These are phyloP conservation scores for Pocillopora meandrina DNA, from an alignment of 92 coral and sea anemone species.

Conservation along the genomic window DNA sequence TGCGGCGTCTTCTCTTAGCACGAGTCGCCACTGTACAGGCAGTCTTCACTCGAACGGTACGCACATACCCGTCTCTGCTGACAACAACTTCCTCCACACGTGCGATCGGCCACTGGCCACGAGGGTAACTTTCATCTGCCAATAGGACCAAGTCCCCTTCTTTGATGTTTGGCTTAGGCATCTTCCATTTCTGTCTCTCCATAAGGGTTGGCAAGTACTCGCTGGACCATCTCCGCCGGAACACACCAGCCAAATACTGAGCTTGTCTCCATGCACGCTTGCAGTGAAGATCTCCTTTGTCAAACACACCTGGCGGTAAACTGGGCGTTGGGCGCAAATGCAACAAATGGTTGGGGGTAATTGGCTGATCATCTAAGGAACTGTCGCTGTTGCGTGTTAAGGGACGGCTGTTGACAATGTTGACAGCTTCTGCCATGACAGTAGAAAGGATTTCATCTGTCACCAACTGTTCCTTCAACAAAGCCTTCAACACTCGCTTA, in stretches of 20 bases:
- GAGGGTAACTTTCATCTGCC: constrained; percentile 45
- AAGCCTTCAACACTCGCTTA: constrained; percentile 29
- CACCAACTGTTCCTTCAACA: constrained; percentile 46
- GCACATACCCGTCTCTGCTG: constrained; percentile 61
- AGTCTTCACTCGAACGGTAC: constrained; percentile 62
- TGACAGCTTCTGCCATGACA: constrained; percentile 44
- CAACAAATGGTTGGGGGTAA: constrained; percentile 63
- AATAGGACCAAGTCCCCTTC: constrained; percentile 53
- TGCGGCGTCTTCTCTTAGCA: constrained; percentile 40
- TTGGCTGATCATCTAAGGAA: constrained; percentile 33
- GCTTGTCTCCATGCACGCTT: constrained; percentile 43
- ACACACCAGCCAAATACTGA: constrained; percentile 29
- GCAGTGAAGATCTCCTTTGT: constrained; percentile 50
- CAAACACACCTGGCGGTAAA: constrained; percentile 52
- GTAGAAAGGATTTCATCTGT: constrained; percentile 45
- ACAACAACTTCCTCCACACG: constrained; percentile 36
- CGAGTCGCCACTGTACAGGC: constrained; percentile 57
- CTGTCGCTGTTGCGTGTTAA: constrained; percentile 46
- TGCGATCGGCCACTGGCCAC: constrained; percentile 53
- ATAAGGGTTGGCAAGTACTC: constrained; percentile 46
- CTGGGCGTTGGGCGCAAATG: constrained; percentile 57
- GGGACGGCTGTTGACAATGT: constrained; percentile 40
- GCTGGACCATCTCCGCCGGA: too few species aligned
- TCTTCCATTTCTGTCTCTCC: constrained; percentile 37
- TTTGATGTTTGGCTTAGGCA: constrained; percentile 36